Evolutionary conservation across 2,113 vertebrate species (phyloP).

Genomic region (Hemiprocne comata): DNA sequence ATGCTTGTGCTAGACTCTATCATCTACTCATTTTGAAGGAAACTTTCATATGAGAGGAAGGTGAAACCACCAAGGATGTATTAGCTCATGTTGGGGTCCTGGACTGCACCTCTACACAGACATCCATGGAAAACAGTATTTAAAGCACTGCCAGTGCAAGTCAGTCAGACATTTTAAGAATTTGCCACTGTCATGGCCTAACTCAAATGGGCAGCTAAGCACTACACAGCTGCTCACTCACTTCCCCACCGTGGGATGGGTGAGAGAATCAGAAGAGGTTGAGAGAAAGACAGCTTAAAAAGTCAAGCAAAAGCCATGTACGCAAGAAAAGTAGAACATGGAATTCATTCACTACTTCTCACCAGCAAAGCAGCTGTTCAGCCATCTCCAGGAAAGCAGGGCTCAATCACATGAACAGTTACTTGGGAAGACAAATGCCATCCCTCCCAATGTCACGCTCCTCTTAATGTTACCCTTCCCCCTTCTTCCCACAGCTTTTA

Average conservation of each 20-base stretch:
- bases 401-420: rapidly evolving
- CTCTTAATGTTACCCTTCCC: not conserved
- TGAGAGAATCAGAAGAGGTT: not conserved
- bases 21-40: not conserved
- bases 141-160: not conserved
- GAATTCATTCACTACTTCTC: not conserved
- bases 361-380: not conserved
- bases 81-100: not conserved
- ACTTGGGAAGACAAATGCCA: not conserved
- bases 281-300: not conserved
- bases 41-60: not conserved
- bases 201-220: not conserved
- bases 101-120: not conserved
- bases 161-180: not conserved
- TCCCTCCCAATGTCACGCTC: rapidly evolving
- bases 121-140: rapidly evolving
- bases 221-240: not conserved
- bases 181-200: rapidly evolving
- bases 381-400: not conserved
- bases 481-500: not conserved
- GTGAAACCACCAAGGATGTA: not conserved
- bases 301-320: not conserved
- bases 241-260: not conserved
- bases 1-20: not conserved
- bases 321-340: rapidly evolving